These are phyloP conservation scores for Parnassius glacialis DNA, from an alignment of 2,888 invertebrate species.

Conservation along the genomic window DNA sequence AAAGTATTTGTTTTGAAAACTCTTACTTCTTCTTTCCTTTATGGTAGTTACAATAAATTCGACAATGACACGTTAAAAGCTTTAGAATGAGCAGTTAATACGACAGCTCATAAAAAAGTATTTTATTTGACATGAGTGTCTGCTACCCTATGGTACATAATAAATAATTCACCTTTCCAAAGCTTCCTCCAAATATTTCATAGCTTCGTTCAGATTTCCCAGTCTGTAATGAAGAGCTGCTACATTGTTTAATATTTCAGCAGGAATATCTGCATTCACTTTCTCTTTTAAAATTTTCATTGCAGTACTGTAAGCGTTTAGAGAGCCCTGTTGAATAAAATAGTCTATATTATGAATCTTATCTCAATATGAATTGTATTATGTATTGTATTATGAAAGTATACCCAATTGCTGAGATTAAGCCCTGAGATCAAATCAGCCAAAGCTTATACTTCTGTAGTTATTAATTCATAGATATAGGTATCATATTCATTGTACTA, in stretches of 20 bases:
- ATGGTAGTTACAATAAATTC: too few relatives aligned
- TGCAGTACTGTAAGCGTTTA: conserved; percentile 96
- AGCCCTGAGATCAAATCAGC: not conserved
- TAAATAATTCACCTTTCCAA: conserved; percentile 75
- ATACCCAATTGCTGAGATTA: not conserved
- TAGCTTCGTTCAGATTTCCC: conserved; percentile 92
- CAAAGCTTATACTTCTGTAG: too few relatives aligned
- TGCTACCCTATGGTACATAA: too few relatives aligned
- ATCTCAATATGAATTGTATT: conserved; percentile 94
- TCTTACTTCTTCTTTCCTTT: too few relatives aligned
- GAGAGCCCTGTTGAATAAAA: conserved; percentile 82
- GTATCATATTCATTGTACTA: too few relatives aligned
- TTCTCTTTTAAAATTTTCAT: conserved; percentile 95
- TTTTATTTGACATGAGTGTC: too few relatives aligned
- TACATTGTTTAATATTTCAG: conserved; percentile 98
- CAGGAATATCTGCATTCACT: conserved; percentile 96
- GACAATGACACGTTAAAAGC: too few relatives aligned
- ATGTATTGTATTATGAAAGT: conserved; percentile 62
- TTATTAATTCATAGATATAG: too few relatives aligned
- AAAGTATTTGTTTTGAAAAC: too few relatives aligned
- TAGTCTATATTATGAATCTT: not conserved
- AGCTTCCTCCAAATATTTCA: conserved; percentile 91
- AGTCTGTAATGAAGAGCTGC: conserved; percentile 95
- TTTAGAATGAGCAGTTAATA: too few relatives aligned
- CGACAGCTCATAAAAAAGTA: too few relatives aligned